Evolutionary conservation across 2,888 invertebrate species (phyloP).

Genomic region (Drosophila limbata): DNA sequence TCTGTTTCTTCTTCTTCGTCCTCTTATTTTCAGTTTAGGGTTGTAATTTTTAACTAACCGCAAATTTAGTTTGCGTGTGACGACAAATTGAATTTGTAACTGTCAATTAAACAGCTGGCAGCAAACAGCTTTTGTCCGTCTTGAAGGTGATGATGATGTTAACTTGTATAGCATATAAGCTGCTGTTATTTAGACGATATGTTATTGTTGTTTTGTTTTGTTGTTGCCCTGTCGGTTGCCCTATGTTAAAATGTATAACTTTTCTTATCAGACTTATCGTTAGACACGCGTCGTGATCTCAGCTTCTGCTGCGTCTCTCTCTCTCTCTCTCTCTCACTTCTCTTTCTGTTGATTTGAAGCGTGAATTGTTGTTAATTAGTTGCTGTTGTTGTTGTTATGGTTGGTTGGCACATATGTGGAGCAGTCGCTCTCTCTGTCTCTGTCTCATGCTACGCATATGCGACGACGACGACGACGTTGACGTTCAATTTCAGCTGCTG

Average conservation of each 20-base stretch:
- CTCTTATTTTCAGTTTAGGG: conserved; percentile 3
- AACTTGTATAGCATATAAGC: conserved; percentile 35
- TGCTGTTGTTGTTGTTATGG: conserved; percentile 37
- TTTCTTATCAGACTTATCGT: conserved; percentile 63
- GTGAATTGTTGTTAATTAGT: conserved; percentile 56
- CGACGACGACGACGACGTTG: conserved; percentile 6
- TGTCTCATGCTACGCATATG: conserved; percentile 68
- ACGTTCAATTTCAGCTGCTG: conserved; percentile 35
- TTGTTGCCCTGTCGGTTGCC: conserved; percentile 36
- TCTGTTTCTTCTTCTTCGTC: conserved; percentile 2
- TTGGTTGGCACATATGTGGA: conserved; percentile 63
- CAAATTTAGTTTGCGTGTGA: conserved; percentile 15
- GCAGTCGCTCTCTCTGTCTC: conserved; percentile 50
- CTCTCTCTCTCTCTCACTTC: conserved; percentile 23
- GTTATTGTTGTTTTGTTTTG: conserved; percentile 44
- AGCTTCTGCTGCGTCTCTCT: conserved; percentile 34
- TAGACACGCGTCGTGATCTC: conserved; percentile 53
- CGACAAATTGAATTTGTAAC: conserved; percentile 49
- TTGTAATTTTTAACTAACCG: conserved; percentile 1
- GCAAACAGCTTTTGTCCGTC: conserved; percentile 55
- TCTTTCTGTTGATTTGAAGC: conserved; percentile 48
- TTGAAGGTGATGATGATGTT: conserved; percentile 25
- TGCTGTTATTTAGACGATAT: conserved; percentile 44
- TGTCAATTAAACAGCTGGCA: conserved; percentile 45
- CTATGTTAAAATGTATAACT: conserved; percentile 49